A percentile compares a stretch with the other conserved stretches of the same genome.
phyloP scores from a whole-genome alignment of 2,888 invertebrate genomes.

The Nemotelus pantherinus region DNA sequence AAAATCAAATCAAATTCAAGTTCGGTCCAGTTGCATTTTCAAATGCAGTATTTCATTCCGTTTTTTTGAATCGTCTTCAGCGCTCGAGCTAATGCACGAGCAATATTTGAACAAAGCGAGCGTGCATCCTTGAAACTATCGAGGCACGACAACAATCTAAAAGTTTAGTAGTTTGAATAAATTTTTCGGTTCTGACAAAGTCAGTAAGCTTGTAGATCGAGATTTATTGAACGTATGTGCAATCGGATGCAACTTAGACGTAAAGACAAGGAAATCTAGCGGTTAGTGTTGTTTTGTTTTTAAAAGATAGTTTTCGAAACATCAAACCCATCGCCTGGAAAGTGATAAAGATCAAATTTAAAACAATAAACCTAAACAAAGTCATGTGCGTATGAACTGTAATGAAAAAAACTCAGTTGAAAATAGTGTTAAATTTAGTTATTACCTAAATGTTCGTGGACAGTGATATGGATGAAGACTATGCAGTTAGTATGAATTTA shows the following conservation, averaged over 20 bases:
- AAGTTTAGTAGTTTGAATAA: constrained; percentile 37
- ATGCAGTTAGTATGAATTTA: constrained; percentile 34
- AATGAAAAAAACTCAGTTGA: background rate
- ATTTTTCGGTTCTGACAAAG: background rate
- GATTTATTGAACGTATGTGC: constrained; percentile 28
- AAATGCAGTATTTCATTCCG: constrained; percentile 1
- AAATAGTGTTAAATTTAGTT: background rate
- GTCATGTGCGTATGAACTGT: background rate
- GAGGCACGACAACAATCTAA: constrained; percentile 9
- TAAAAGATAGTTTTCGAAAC: too few relatives aligned
- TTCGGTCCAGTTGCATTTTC: constrained; percentile 21
- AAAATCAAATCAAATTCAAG: constrained; percentile 19
- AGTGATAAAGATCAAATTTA: too few relatives aligned
- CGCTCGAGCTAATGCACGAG: background rate
- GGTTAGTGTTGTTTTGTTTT: background rate
- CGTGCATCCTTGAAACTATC: constrained; percentile 11
- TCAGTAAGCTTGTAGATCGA: background rate
- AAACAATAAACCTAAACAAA: background rate
- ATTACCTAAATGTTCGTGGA: constrained; percentile 27
- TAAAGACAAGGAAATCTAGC: constrained; percentile 6
- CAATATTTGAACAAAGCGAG: background rate
- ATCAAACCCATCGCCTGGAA: too few relatives aligned
- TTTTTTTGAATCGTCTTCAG: background rate
- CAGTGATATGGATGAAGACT: constrained; percentile 39
- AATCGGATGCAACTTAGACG: constrained; percentile 18